Conservation (phyloP, 1,140 invertebrate genomes). For the Augochlora pura region DNA sequence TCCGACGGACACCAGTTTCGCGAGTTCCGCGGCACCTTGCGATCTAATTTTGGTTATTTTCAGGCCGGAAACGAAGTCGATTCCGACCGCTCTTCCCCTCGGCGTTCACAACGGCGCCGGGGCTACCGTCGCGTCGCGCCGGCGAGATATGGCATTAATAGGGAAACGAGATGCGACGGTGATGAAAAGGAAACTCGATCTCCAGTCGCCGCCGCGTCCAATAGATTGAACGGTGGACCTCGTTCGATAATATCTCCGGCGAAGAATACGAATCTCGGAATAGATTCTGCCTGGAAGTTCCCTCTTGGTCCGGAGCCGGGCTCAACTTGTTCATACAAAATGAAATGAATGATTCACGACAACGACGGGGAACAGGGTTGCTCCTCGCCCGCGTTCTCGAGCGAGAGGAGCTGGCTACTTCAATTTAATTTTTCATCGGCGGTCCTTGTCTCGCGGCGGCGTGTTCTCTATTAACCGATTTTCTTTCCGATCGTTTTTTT, state of each 20-base stretch:
- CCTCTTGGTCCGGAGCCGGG: background rate
- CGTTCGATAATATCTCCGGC: constrained; percentile 9
- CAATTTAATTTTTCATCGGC: constrained; percentile 7
- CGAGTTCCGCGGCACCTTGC: background rate
- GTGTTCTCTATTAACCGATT: background rate
- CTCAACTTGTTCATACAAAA: background rate
- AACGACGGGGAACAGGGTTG: background rate
- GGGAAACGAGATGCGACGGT: background rate
- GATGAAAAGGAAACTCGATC: background rate
- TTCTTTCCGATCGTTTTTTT: background rate
- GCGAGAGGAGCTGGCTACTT: too few species aligned
- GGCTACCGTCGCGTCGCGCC: too few species aligned
- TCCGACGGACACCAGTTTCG: too few species aligned
- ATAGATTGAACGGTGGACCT: too few species aligned
- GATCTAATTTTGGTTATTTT: background rate
- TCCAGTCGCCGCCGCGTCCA: background rate
- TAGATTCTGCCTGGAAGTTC: constrained; percentile 14
- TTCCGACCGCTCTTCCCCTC: too few species aligned
- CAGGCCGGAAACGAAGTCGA: too few species aligned
- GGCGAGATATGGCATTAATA: too few species aligned
- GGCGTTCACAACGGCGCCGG: too few species aligned
- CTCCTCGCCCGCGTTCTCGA: background rate
- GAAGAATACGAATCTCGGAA: constrained; percentile 25
- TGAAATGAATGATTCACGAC: constrained; percentile 40
- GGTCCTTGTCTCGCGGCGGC: background rate